Percentiles rank a stretch among this genome's conserved stretches.
These are phyloP conservation scores for Cantharis rufa DNA, from an alignment of 2,888 invertebrate genomes.

Conservation along the genomic window DNA sequence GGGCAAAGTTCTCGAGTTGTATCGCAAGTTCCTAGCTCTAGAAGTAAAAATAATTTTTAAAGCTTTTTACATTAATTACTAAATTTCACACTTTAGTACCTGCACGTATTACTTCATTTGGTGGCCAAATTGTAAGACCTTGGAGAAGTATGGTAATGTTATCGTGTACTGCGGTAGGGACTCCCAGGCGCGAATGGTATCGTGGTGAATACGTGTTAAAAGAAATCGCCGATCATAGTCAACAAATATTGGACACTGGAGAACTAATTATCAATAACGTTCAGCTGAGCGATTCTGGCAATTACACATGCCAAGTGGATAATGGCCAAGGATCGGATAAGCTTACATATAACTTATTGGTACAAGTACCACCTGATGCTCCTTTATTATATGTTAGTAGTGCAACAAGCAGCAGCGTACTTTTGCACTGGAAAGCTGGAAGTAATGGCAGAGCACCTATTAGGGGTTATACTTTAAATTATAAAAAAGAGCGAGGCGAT, in stretches of 20 bases:
- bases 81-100: slow-evolving; percentile 56
- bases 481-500: slow-evolving; percentile 67
- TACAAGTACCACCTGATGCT: slow-evolving; percentile 76
- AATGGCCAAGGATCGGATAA: slow-evolving; percentile 72
- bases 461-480: slow-evolving; percentile 70
- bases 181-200: slow-evolving; percentile 68
- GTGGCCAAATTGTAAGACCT: slow-evolving; percentile 66
- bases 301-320: slow-evolving; percentile 74
- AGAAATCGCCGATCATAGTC: slow-evolving; percentile 63
- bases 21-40: slow-evolving; percentile 67
- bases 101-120: slow-evolving; percentile 73
- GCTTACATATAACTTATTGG: slow-evolving; percentile 66
- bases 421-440: slow-evolving; percentile 76
- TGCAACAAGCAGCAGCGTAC: slow-evolving; percentile 74
- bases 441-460: slow-evolving; percentile 71
- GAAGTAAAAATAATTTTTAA: slow-evolving; percentile 51
- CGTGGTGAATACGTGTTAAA: slow-evolving; percentile 63
- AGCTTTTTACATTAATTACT: not conserved
- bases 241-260: slow-evolving; percentile 67
- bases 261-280: slow-evolving; percentile 68
- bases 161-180: slow-evolving; percentile 69
- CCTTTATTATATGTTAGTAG: slow-evolving; percentile 76
- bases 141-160: slow-evolving; percentile 70
- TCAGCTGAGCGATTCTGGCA: slow-evolving; percentile 68
- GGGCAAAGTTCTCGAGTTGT: slow-evolving; percentile 73